Conservation (phyloP, 2,113 vertebrate species). For the Sphaerodactylus townsendi region DNA sequence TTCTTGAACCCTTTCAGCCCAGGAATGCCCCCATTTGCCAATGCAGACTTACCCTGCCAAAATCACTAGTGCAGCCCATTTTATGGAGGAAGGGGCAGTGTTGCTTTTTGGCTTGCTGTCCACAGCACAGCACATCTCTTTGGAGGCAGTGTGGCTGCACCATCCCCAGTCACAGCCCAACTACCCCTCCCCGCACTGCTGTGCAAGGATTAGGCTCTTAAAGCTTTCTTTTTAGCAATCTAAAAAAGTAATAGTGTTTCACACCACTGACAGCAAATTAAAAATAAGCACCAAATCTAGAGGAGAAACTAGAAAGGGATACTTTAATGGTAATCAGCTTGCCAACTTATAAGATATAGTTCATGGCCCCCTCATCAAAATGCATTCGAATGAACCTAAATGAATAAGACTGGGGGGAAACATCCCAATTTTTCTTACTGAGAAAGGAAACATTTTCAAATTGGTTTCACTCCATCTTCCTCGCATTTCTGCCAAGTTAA, state of each 20-base stretch:
- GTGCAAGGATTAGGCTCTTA: neutral
- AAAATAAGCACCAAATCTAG: neutral
- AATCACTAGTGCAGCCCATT: too few species aligned
- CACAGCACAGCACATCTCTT: too few species aligned
- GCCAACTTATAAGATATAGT: neutral
- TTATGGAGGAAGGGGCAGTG: too few species aligned
- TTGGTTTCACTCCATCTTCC: constrained; percentile 39
- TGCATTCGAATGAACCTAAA: neutral
- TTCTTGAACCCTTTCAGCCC: too few species aligned
- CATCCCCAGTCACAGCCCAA: too few species aligned
- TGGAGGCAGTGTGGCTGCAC: too few species aligned
- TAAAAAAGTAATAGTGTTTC: neutral
- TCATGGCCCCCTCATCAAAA: neutral
- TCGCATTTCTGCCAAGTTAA: constrained; percentile 32
- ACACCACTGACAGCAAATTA: neutral
- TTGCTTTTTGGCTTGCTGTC: too few species aligned
- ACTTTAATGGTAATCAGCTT: neutral
- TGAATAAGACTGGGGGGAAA: neutral
- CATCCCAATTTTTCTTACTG: neutral
- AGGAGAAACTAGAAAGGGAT: neutral
- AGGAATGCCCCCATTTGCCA: too few species aligned
- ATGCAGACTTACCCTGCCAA: too few species aligned
- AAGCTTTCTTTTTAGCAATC: neutral
- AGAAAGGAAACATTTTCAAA: neutral
- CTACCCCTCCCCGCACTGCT: too few species aligned